These are phyloP conservation scores for Epinotia nisella DNA, from an alignment of 2,888 invertebrate genomes.

Conservation along the genomic window DNA sequence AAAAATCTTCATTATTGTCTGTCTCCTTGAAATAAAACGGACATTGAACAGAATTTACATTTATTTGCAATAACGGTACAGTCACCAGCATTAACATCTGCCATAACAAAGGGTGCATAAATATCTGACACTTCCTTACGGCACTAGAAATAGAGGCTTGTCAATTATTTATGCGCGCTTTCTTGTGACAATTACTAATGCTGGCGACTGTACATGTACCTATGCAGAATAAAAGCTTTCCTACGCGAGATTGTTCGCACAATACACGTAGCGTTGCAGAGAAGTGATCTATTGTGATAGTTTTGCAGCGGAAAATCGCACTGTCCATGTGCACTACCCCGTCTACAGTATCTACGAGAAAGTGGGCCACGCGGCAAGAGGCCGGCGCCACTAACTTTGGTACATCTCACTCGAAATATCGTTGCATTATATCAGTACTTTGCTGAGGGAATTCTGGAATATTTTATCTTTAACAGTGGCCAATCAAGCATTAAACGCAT, in stretches of 20 bases:
- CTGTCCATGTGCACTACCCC: conserved; percentile 45
- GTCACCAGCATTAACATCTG: too few relatives aligned
- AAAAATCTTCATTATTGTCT: too few relatives aligned
- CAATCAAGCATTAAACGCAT: conserved; percentile 19
- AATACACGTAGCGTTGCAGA: conserved; percentile 45
- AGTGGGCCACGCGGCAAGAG: conserved; percentile 39
- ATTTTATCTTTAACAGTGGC: conserved; percentile 37
- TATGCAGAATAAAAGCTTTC: conserved; percentile 19
- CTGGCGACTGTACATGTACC: background rate
- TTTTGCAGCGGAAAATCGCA: conserved; percentile 46
- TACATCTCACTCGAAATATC: conserved; percentile 24
- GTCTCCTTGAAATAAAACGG: too few relatives aligned
- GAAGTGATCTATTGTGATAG: conserved; percentile 49
- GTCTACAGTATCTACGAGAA: conserved; percentile 45
- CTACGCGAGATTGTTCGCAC: conserved; percentile 35
- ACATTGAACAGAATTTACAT: too few relatives aligned
- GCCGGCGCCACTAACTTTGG: conserved; percentile 25
- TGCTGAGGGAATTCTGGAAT: conserved; percentile 8
- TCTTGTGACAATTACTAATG: too few relatives aligned
- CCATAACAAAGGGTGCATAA: too few relatives aligned
- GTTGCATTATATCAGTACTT: conserved; percentile 2
- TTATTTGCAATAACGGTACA: background rate
- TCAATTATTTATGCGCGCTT: too few relatives aligned
- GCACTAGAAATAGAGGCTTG: too few relatives aligned
- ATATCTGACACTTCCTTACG: too few relatives aligned